phyloP scores from a whole-genome alignment of 2,113 vertebrate genomes.

The Platanista minor region DNA sequence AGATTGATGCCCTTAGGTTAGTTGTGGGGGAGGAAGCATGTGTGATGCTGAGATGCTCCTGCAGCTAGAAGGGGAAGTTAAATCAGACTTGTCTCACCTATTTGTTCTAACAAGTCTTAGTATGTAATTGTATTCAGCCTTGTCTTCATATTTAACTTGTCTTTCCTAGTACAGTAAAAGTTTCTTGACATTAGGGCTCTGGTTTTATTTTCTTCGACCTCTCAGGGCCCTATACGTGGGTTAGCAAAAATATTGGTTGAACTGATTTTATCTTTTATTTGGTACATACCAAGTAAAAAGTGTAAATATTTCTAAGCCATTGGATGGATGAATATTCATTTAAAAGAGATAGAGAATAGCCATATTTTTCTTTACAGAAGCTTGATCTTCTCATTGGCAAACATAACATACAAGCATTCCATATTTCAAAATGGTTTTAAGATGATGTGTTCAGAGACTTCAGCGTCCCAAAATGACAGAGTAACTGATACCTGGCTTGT shows the following conservation, averaged over 20 bases:
- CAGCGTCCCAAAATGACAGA: not conserved
- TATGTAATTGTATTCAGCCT: not conserved
- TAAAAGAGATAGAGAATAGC: not conserved
- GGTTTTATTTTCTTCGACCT: not conserved
- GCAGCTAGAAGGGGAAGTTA: not conserved
- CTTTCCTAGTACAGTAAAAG: not conserved
- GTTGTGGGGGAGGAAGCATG: not conserved
- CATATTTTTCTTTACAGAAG: not conserved
- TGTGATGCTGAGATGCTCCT: not conserved
- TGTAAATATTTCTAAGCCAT: not conserved
- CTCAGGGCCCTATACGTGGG: not conserved
- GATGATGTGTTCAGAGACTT: not conserved
- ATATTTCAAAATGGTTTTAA: constrained; percentile 48
- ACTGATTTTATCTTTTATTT: not conserved
- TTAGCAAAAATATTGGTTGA: not conserved
- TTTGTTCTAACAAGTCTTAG: not conserved
- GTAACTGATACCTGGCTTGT: not conserved
- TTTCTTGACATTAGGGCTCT: not conserved
- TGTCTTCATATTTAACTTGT: not conserved
- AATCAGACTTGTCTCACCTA: not conserved
- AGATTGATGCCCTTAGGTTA: not conserved
- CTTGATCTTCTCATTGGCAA: constrained; percentile 22
- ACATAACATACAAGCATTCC: not conserved
- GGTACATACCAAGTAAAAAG: not conserved
- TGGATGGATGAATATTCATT: not conserved